phyloP scores from a whole-genome alignment of 2,888 invertebrate genomes.

The Lomographa bimaculata region DNA sequence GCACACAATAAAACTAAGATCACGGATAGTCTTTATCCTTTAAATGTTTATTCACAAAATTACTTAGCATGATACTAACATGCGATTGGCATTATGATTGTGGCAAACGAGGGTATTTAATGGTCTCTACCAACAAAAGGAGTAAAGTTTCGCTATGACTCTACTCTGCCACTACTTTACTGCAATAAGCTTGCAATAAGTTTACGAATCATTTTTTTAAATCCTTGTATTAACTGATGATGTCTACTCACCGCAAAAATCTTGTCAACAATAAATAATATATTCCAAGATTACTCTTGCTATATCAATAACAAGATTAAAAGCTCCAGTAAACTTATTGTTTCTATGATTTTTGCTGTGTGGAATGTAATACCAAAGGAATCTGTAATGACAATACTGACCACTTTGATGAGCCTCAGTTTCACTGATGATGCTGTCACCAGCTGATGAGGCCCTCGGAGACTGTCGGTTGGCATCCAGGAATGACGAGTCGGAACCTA shows the following conservation, averaged over 20 bases:
- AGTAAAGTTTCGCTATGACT: conserved; percentile 83
- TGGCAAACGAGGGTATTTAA: conserved; percentile 69
- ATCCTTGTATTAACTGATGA: no score
- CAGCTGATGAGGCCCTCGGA: conserved; percentile 74
- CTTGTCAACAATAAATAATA: no score
- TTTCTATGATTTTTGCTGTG: no score
- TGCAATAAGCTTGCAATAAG: conserved; percentile 57
- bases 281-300: no score
- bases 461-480: conserved; percentile 76
- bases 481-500: conserved; percentile 79
- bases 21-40: no score
- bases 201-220: conserved; percentile 18
- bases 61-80: conserved; percentile 55
- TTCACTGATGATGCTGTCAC: conserved; percentile 75
- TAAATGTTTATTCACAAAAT: no score
- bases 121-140: conserved; percentile 63
- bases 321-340: no score
- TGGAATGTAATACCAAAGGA: no score
- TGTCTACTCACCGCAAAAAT: conserved; percentile 5
- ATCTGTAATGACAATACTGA: no score
- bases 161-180: conserved; percentile 79
- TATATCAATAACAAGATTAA: no score
- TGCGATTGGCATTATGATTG: conserved; percentile 70
- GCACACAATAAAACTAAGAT: conserved; percentile 20
- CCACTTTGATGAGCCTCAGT: conserved; percentile 80